Conservation (phyloP, 1,140 invertebrate species). For the Aporrectodea caliginosa region DNA sequence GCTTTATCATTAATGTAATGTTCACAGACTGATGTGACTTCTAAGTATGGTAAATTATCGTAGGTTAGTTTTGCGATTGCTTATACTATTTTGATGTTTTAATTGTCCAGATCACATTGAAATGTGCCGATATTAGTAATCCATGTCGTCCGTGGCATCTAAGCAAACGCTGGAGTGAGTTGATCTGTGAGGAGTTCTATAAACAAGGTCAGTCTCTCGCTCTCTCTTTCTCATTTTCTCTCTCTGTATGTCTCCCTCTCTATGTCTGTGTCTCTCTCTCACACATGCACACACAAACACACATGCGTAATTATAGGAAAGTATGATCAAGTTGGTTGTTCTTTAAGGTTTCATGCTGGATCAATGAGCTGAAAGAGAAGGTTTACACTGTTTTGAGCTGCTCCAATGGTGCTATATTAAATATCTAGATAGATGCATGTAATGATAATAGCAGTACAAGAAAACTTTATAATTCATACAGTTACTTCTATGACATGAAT, state of each 20-base stretch:
- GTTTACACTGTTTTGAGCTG: not conserved
- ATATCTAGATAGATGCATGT: no score
- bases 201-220: conserved; percentile 64
- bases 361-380: not conserved
- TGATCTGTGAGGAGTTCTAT: conserved; percentile 90
- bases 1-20: no score
- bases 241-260: not conserved
- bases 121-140: conserved; percentile 90
- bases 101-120: conserved; percentile 86
- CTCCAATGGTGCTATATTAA: not conserved
- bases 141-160: conserved; percentile 83
- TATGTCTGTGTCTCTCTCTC: not conserved
- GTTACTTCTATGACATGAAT: no score
- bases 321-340: no score
- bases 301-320: no score
- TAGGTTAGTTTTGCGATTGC: no score
- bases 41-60: no score
- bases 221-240: not conserved
- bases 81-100: no score
- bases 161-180: conserved; percentile 78
- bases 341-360: not conserved
- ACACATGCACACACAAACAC: no score
- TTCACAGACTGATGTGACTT: no score
- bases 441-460: no score
- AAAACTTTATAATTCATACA: no score